A percentile compares a stretch with the other conserved stretches of the same genome.
Evolutionary conservation across 2,113 vertebrate genomes (phyloP).

Genomic region (Panthera uncia): DNA sequence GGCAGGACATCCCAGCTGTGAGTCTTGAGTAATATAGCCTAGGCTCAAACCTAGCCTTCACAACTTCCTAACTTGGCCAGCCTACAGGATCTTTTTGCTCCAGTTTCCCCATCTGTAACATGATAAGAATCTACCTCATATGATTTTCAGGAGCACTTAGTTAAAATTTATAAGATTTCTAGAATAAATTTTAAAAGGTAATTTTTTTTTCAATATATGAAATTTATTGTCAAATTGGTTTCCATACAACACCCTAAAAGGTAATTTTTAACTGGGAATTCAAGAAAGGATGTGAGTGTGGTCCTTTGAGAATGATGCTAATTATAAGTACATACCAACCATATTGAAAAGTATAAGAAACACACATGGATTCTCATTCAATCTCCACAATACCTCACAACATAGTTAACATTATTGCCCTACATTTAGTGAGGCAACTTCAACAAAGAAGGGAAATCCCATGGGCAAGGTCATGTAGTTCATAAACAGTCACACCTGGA

Average conservation of each 20-base stretch:
- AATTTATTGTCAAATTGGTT: too few species aligned
- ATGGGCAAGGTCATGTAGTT: too few species aligned
- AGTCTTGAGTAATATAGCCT: too few species aligned
- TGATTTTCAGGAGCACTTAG: neutral
- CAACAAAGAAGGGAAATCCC: neutral
- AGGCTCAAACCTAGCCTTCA: too few species aligned
- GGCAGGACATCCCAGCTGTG: neutral
- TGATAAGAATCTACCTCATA: too few species aligned
- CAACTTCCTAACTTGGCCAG: neutral
- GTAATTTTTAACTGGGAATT: neutral
- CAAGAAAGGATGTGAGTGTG: neutral
- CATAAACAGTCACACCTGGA: neutral
- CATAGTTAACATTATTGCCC: neutral
- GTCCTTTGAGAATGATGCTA: neutral
- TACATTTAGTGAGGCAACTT: neutral
- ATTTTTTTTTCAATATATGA: neutral
- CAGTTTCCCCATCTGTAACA: neutral
- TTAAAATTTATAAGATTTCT: too few species aligned
- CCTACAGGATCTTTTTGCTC: too few species aligned
- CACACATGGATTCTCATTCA: too few species aligned
- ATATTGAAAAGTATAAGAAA: neutral
- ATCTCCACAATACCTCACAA: neutral
- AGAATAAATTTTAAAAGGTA: neutral
- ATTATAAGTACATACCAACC: rapidly evolving
- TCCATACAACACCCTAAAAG: neutral